Conservation (phyloP, 2,113 vertebrate species). For the Typhlomys cinereus region DNA sequence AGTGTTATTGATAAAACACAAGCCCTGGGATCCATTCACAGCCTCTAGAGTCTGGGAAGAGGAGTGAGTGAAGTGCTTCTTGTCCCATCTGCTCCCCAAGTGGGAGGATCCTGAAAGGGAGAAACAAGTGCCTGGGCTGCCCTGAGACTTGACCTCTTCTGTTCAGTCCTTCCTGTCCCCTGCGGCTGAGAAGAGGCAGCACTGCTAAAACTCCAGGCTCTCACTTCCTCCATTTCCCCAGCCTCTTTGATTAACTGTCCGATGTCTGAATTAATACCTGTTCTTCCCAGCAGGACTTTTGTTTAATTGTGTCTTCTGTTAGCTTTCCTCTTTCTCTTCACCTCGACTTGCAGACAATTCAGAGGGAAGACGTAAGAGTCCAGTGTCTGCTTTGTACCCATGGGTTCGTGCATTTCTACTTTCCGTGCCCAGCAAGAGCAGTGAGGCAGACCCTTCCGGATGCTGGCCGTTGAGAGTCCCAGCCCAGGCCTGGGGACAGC, state of each 20-base stretch:
- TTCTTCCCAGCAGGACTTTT: not conserved
- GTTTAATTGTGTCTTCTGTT: not conserved
- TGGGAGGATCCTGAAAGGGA: too few species aligned
- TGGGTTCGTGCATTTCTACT: not conserved
- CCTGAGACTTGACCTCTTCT: not conserved
- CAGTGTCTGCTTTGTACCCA: too few species aligned
- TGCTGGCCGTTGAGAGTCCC: not conserved
- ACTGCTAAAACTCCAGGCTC: not conserved
- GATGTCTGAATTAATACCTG: not conserved
- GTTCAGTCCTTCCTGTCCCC: not conserved
- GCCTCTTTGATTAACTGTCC: not conserved
- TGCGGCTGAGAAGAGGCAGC: not conserved
- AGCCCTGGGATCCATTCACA: not conserved
- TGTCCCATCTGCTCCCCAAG: too few species aligned
- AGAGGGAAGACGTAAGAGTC: not conserved
- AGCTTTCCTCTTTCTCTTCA: not conserved
- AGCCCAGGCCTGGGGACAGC: not conserved
- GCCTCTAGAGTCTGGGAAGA: not conserved
- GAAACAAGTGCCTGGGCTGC: not conserved
- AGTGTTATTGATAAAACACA: not conserved
- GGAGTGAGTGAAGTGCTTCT: rapidly evolving
- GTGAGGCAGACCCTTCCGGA: too few species aligned
- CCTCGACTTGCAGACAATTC: not conserved
- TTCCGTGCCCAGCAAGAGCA: not conserved
- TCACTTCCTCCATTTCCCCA: not conserved